A percentile compares a stretch with the other conserved stretches of the same genome.
phyloP scores from a whole-genome alignment of 2,113 vertebrate species.

The Catharus minimus region DNA sequence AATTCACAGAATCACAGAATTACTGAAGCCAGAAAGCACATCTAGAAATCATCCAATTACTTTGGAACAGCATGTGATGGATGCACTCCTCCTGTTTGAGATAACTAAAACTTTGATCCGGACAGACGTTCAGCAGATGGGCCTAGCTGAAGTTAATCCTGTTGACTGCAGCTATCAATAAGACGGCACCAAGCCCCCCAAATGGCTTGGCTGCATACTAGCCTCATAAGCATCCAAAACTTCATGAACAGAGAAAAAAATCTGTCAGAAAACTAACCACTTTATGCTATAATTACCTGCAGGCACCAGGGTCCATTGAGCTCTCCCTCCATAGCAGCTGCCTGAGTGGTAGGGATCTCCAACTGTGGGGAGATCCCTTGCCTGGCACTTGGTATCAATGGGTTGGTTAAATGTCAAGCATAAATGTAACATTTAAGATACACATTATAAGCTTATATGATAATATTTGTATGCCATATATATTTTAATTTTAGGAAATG shows the following conservation, averaged over 20 bases:
- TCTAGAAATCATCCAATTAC: background rate
- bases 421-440: background rate
- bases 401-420: background rate
- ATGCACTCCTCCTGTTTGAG: background rate
- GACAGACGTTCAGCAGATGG: background rate
- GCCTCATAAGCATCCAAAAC: background rate
- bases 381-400: fast-evolving
- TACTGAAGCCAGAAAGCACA: background rate
- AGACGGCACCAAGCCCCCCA: background rate
- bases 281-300: background rate
- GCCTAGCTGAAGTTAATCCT: background rate
- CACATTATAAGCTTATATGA: fast-evolving
- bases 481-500: background rate
- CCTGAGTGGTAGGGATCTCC: fast-evolving
- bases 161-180: fast-evolving
- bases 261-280: background rate
- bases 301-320: background rate
- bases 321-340: background rate
- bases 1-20: background rate
- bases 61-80: background rate
- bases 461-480: background rate
- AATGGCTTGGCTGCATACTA: background rate
- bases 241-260: background rate
- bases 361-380: background rate
- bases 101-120: background rate